Evolutionary conservation across 2,113 vertebrate genomes (phyloP).

Genomic region (Scartelaos histophorus): DNA sequence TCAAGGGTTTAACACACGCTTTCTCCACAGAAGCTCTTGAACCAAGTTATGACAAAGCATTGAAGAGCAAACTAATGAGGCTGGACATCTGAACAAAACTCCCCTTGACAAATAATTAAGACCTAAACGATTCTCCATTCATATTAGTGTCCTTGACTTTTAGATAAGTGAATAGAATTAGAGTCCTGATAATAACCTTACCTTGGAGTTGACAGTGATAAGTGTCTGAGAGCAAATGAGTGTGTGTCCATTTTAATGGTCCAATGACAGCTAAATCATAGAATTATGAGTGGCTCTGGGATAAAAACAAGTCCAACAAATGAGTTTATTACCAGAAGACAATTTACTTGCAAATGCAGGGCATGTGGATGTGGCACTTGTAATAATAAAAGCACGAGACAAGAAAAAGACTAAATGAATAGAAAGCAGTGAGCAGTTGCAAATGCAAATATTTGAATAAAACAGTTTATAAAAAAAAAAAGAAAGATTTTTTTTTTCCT

Average conservation of each 20-base stretch:
- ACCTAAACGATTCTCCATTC: constrained; percentile 56
- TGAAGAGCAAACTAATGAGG: constrained; percentile 39
- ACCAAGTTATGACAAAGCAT: constrained; percentile 16
- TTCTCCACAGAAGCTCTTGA: constrained; percentile 4
- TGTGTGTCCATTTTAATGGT: constrained; percentile 39
- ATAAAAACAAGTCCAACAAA: constrained; percentile 54
- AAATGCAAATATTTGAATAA: constrained; percentile 57
- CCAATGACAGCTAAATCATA: constrained; percentile 64
- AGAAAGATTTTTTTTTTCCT: constrained; percentile 32
- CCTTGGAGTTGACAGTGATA: constrained; percentile 63
- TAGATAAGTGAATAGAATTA: constrained; percentile 64
- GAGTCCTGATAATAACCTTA: constrained; percentile 59
- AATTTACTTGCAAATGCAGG: constrained; percentile 77
- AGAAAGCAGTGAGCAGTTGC: constrained; percentile 29
- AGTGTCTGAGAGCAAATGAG: constrained; percentile 32
- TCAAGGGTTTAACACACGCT: constrained; percentile 26
- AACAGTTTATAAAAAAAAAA: constrained; percentile 33
- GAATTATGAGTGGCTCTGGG: constrained; percentile 61
- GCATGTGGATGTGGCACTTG: constrained; percentile 68
- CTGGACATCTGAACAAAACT: constrained; percentile 47
- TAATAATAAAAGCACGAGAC: constrained; percentile 58
- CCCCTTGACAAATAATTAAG: constrained; percentile 64
- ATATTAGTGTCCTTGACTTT: constrained; percentile 57
- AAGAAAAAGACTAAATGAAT: constrained; percentile 40
- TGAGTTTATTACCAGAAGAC: constrained; percentile 70